Evolutionary conservation across 2,888 invertebrate species (phyloP).

Genomic region (Baronia brevicornis): DNA sequence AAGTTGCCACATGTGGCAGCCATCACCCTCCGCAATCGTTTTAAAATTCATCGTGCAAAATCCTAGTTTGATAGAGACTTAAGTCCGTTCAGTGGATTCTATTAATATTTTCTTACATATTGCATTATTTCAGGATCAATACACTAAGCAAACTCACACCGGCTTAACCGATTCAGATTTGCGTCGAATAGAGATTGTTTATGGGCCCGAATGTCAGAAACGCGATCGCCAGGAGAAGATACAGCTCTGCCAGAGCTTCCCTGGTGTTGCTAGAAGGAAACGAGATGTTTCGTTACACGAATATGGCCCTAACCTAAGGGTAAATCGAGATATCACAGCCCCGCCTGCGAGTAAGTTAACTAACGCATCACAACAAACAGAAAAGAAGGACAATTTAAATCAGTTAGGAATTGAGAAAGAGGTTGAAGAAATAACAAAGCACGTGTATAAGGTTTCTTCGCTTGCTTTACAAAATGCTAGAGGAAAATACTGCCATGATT

Average conservation of each 20-base stretch:
- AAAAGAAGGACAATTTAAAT: slow-evolving; percentile 21
- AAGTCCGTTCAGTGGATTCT: too few species aligned
- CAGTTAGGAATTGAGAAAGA: slow-evolving; percentile 38
- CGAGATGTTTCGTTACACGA: slow-evolving; percentile 22
- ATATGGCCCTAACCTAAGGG: slow-evolving; percentile 34
- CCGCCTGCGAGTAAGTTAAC: slow-evolving; percentile 26
- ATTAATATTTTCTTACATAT: too few species aligned
- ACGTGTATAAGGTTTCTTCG: slow-evolving; percentile 34
- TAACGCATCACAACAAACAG: background rate
- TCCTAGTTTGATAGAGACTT: too few species aligned
- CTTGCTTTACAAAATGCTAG: slow-evolving; percentile 37
- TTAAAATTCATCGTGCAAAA: too few species aligned
- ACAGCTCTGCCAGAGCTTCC: slow-evolving; percentile 52
- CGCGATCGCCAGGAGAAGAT: slow-evolving; percentile 51
- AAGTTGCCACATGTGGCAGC: too few species aligned
- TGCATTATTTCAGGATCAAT: slow-evolving; percentile 35
- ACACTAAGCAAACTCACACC: slow-evolving; percentile 31
- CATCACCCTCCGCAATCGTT: too few species aligned
- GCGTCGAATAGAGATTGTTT: slow-evolving; percentile 48
- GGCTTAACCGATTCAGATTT: slow-evolving; percentile 40
- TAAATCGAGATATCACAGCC: slow-evolving; percentile 52
- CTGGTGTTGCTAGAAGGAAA: slow-evolving; percentile 36
- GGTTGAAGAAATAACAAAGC: slow-evolving; percentile 35
- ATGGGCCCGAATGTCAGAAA: slow-evolving; percentile 44
- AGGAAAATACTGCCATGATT: slow-evolving; percentile 38